Base-by-base conservation (phyloP, 2,888 invertebrate species). In the Agrotis exclamationis region DNA sequence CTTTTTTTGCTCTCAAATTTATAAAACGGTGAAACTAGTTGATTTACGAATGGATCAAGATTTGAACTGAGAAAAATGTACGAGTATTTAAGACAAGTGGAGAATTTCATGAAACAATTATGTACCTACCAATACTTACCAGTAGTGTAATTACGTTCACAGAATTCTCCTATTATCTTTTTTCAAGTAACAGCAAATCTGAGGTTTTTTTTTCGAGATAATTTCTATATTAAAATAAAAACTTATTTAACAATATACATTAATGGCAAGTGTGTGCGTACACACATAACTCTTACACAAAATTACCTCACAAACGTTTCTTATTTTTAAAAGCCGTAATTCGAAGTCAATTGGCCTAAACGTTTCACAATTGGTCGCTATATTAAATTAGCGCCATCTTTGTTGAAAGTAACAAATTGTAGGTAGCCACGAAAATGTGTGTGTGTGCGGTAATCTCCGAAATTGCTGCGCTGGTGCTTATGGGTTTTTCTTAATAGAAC, bases 271-370 rank as follows among this genome's bases (percentile, higher is more conserved):
- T 39, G 9, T 11, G 39, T 39, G n/a, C 9, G 22, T 2, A 24
- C 7, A 4, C 22, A 7, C 13, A 18, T n/a, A 48, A 73, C 22
- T 65, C 44, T 58, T 54, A 53, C 20, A 63, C 16, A 9, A 50
- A 63, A 44, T 68, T 59, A 69, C 53, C 48, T 45, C n/a, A 54
- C 57, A 44, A 14, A 24, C 28, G 57, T 75, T 33, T 53, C 47
- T 74, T 67, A 58, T 64, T 75, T 70, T 70, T 70, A 56, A 75
- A 75, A 64, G 68, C 48, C n/a, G 47, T 80, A 71, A 83, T 71
- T 75, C 50, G 58, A 44, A 81, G 60, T 76, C 79, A 83, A 83
- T 83, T 83, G 83, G 57, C 50, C 53, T 76, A 79, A 83, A 74
- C 66, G 81, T 70, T 81, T 63, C 66, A 76, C 83, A 83, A 83